Percentiles rank a stretch among this genome's conserved stretches.
These are phyloP conservation scores for Pygocentrus nattereri DNA, from an alignment of 2,797 vertebrate genomes.

Conservation along the genomic window DNA sequence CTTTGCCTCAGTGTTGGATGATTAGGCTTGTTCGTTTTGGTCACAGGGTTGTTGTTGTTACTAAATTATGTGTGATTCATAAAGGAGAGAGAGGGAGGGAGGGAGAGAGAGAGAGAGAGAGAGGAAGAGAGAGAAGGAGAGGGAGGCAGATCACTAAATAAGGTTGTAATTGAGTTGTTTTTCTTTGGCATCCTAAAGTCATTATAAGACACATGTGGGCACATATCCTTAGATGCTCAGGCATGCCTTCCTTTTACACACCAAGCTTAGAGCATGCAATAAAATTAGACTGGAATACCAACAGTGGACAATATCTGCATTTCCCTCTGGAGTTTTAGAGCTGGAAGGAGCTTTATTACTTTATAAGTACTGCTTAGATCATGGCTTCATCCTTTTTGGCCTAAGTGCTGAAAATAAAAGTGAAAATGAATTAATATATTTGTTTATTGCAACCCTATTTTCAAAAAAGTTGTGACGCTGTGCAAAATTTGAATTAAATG, in stretches of 20 bases:
- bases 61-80: background rate
- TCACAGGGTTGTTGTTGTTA: background rate
- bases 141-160: background rate
- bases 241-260: background rate
- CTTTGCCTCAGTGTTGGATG: background rate
- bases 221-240: conserved; percentile 7
- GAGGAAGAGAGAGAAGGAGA: background rate
- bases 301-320: background rate
- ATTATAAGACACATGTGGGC: background rate
- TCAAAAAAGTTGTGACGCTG: too few species aligned
- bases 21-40: background rate
- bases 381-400: too few species aligned
- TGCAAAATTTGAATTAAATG: too few species aligned
- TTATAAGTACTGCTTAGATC: too few species aligned
- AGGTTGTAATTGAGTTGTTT: background rate
- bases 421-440: too few species aligned
- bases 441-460: too few species aligned
- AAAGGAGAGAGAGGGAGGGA: background rate
- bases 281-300: background rate
- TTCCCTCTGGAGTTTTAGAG: background rate
- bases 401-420: too few species aligned
- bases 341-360: background rate
- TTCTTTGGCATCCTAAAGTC: conserved; percentile 3
- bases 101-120: background rate
- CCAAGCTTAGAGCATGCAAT: background rate